phyloP scores from a whole-genome alignment of 2,797 vertebrate genomes.

The Chiropotes sagulatus region DNA sequence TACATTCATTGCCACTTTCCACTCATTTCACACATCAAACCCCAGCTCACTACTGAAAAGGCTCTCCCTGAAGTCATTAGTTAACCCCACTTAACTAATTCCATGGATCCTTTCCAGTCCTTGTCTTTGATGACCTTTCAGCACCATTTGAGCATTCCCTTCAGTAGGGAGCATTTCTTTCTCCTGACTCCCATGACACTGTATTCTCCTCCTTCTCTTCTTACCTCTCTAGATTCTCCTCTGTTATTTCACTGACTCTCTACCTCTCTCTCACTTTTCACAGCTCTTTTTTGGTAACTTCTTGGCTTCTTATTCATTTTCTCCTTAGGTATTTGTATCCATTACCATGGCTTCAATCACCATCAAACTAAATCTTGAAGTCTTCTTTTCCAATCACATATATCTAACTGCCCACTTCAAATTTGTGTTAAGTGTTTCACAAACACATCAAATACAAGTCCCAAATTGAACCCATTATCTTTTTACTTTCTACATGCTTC shows the following conservation, averaged over 20 bases:
- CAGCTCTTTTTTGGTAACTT: conserved; percentile 71
- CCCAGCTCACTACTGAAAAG: not conserved
- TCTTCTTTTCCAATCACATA: not conserved
- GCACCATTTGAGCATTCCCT: not conserved
- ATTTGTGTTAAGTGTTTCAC: not conserved
- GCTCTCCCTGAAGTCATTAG: not conserved
- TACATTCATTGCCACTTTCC: not conserved
- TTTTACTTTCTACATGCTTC: not conserved
- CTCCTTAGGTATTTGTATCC: not conserved
- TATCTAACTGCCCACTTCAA: not conserved
- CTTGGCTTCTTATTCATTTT: not conserved
- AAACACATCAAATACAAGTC: not conserved
- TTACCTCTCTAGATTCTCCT: conserved; percentile 71
- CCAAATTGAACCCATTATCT: not conserved
- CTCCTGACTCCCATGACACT: conserved; percentile 39
- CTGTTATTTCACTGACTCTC: conserved; percentile 65
- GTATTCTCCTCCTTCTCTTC: conserved; percentile 61
- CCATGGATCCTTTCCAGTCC: not conserved
- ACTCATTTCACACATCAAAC: not conserved
- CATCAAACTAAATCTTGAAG: not conserved
- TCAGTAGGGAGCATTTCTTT: not conserved
- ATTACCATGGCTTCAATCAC: not conserved
- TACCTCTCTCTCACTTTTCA: conserved; percentile 78
- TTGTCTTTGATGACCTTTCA: not conserved
- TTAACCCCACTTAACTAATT: not conserved